These are phyloP conservation scores for Noctua janthina DNA, from an alignment of 2,888 invertebrate species.

Conservation along the genomic window DNA sequence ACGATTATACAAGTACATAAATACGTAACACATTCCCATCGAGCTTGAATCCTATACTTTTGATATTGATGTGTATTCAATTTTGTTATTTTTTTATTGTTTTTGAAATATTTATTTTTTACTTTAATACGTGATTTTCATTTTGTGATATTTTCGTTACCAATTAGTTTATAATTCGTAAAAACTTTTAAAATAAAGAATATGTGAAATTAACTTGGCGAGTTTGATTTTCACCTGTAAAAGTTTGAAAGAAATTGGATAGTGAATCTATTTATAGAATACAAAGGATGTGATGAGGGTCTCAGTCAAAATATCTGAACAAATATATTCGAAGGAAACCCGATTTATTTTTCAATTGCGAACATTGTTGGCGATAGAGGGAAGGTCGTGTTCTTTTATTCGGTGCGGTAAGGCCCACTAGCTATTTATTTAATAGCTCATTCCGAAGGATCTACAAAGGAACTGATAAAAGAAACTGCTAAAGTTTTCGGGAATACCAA, in stretches of 20 bases:
- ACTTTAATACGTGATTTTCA: constrained; percentile 69
- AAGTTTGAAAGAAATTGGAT: constrained; percentile 23
- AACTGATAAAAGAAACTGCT: constrained; percentile 72
- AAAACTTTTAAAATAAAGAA: constrained; percentile 68
- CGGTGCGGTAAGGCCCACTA: constrained; percentile 66
- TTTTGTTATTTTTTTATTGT: constrained; percentile 65
- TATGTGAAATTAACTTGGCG: constrained; percentile 53
- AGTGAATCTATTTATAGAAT: constrained; percentile 33
- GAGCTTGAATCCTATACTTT: constrained; percentile 78
- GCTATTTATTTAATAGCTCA: constrained; percentile 78
- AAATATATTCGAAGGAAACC: constrained; percentile 57
- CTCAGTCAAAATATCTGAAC: constrained; percentile 54
- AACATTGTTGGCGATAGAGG: constrained; percentile 60
- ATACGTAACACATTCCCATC: constrained; percentile 72
- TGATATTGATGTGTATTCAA: constrained; percentile 69
- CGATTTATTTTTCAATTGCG: constrained; percentile 69
- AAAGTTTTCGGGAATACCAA: constrained; percentile 70
- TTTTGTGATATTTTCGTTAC: constrained; percentile 79
- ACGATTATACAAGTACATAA: constrained; percentile 72
- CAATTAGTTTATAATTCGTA: constrained; percentile 60
- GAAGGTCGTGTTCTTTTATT: constrained; percentile 72
- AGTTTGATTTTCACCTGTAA: constrained; percentile 58
- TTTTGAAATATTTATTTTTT: constrained; percentile 64
- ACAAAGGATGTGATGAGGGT: constrained; percentile 55
- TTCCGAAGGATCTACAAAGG: constrained; percentile 71